Base-by-base conservation (phyloP, 2,113 vertebrate genomes). In the Vanacampus margaritifer region DNA sequence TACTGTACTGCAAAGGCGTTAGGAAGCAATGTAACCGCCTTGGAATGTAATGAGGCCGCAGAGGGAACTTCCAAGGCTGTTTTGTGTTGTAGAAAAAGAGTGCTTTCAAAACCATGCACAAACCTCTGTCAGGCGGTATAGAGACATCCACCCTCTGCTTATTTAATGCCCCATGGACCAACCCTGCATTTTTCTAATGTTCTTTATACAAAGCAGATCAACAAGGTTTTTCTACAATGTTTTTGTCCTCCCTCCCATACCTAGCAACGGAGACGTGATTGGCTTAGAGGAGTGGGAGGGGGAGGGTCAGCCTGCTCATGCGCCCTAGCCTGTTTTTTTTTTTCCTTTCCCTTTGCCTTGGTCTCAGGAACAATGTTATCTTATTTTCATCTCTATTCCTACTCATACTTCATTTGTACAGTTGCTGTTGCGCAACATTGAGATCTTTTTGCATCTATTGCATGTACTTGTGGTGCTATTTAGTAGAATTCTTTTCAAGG, bases 251-350 rank as follows among this genome's bases (percentile, higher is more conserved):
- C 76, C 71, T 60, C 76, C 63, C 59, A 68, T 66, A 67, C 90
- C 79, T 91, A 89, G 92, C 89, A 93, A 93, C 91, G 91, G 89
- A 17, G 68, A 72, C 78, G 64, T 84, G 86, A 92, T 92, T 92
- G 91, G 92, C 67, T 46, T 68, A 46, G 24, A 54, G 10, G 11
- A 6, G 83, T 67, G 72, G 82, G 74, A 74, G 88, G 87, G 65
- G 69, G 80, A 73, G 74, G 79, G 62, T 41, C 26, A 37, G 35
- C 71, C 65, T 75, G 85, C 76, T 79, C 88, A 86, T 88, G 79
- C 65, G 78, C 78, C 26, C 57, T 72, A 69, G 43, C 79, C 24
- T 87, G 88, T 88, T 46, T 91, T 89, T 88, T 87, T 78, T 41
- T 88, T 89, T 88, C 90, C 89, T 88, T 86, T 73, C 23, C 23